Base-by-base conservation (phyloP, 2,113 vertebrate species). In the Apteryx owenii region DNA sequence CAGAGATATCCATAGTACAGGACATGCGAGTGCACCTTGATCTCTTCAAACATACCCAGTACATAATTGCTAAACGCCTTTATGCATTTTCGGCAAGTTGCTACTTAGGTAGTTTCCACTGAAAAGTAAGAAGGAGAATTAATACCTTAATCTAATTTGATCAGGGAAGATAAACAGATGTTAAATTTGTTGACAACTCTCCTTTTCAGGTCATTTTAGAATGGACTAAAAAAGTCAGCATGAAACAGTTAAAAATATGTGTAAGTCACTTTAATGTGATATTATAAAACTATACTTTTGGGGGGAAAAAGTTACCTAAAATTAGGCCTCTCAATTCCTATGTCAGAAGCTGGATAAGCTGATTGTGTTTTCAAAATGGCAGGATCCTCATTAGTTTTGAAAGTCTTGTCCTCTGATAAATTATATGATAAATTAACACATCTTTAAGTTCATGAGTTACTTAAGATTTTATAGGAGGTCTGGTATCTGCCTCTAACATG, bases 11-110 rank as follows among this genome's bases (percentile, higher is more conserved):
- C 96, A 91, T 91, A 96, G 95, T 90, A 88, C 85, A 88, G 98
- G 97, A 97, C 98, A 96, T 79, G 90, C n/a, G 95, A 97, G 83
- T 77, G 95, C 93, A 98, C 98, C 98, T 98, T 98, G 97, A 98
- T 98, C 98, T 98, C 97, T 97, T 97, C 97, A 97, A 95, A 98
- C 92, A 75, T 96, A 96, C 88, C 96, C 70, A 88, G 80, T 89
- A 96, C 68, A 68, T 97, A 97, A 97, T 93, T 98, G 95, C 95
- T 97, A 96, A 98, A 97, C 93, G 97, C 95, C 95, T 93, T 96
- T 90, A 93, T 97, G 85, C 93, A 92, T 97, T 98, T 98, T 97
- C 93, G 95, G 93, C 97, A 97, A 96, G 94, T 97, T 89, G 84
- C 89, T 97, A 89, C 97, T 96, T 97, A 93, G 91, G 94, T 98